These are phyloP conservation scores for Anagyrus pseudococci DNA, from an alignment of 2,888 invertebrate genomes.

Conservation along the genomic window DNA sequence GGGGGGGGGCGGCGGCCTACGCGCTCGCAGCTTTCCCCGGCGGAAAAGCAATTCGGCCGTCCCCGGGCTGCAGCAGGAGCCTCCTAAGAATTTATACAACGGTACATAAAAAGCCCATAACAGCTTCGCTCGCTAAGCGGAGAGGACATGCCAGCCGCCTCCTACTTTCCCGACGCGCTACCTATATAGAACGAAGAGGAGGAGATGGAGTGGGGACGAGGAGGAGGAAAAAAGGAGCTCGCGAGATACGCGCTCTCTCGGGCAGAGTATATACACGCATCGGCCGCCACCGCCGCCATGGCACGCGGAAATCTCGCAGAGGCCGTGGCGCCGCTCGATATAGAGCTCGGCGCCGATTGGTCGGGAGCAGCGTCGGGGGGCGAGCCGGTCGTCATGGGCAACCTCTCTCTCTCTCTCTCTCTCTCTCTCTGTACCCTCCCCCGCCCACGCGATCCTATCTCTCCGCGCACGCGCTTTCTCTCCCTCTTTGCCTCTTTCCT, in stretches of 20 bases:
- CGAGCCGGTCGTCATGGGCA: conserved; percentile 43
- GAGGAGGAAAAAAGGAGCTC: not conserved
- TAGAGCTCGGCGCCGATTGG: conserved; percentile 52
- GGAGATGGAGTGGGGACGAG: not conserved
- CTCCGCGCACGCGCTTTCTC: conserved; percentile 1
- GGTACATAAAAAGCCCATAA: conserved; percentile 2
- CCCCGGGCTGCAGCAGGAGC: not conserved
- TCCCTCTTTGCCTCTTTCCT: too few species aligned
- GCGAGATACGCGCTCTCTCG: not conserved
- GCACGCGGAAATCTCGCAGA: conserved; percentile 1
- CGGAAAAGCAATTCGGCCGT: not conserved
- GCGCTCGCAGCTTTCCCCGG: too few species aligned
- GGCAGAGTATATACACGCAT: too few species aligned
- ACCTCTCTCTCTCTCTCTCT: conserved; percentile 27
- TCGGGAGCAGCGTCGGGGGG: conserved; percentile 46
- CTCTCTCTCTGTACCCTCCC: conserved; percentile 19
- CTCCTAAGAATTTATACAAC: not conserved
- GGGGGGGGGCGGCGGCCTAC: too few species aligned
- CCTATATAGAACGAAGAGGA: too few species aligned
- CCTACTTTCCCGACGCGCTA: too few species aligned
- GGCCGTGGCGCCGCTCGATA: conserved; percentile 56
- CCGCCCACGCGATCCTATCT: not conserved
- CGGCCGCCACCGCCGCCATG: conserved; percentile 10
- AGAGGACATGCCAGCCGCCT: conserved; percentile 11
- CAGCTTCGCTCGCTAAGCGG: conserved; percentile 40